Evolutionary conservation across 2,113 vertebrate genomes (phyloP), one percentile per base, ranked within the genome.

Genomic region (Bothrops jararaca): DNA sequence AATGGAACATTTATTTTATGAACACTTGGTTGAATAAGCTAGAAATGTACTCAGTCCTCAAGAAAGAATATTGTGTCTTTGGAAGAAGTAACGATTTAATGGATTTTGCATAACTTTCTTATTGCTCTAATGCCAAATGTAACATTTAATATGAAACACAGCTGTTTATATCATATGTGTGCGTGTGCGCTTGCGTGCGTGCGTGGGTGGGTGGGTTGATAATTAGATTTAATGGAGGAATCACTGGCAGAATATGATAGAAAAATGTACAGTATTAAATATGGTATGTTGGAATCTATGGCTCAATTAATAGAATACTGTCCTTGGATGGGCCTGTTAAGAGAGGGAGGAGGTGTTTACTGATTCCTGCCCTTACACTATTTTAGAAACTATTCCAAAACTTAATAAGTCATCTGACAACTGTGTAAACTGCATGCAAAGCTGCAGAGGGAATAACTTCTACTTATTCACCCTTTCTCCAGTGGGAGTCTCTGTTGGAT

Each of bases 111-210:
- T 85, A 94, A 93, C 88, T 93, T 45, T 91, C 89, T 94, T 95
- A 96, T 93, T 91, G 93, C 90, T 89, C 95, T 89, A 92, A 90
- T 95, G 95, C 93, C 92, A 95, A 96, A 93, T 15, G 86, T 0
- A 0, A 23, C 88, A 91, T 95, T 96, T 96, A 90, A 94, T 96
- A 95, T 97, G 94, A 96, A 96, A 97, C 85, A 92, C 94, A 95
- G 86, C 60, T 89, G 89, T 93, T 95, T 94, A 94, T 94, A 93
- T 58, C 89, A 1, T 80, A n/a, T 80, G 15, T 39, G 15, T 80
- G 69, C 7, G 2, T 39, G 34, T 39, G 69, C 48, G 1, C 48
- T 9, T 9, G 48, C 8, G 8, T 22, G 91, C 34, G 58, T 85
- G 95, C 74, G 94, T 94, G 87, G 56, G 94, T 94, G 45, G 45